phyloP scores from a whole-genome alignment of 2,888 invertebrate genomes.

The Hanleya hanleyi region DNA sequence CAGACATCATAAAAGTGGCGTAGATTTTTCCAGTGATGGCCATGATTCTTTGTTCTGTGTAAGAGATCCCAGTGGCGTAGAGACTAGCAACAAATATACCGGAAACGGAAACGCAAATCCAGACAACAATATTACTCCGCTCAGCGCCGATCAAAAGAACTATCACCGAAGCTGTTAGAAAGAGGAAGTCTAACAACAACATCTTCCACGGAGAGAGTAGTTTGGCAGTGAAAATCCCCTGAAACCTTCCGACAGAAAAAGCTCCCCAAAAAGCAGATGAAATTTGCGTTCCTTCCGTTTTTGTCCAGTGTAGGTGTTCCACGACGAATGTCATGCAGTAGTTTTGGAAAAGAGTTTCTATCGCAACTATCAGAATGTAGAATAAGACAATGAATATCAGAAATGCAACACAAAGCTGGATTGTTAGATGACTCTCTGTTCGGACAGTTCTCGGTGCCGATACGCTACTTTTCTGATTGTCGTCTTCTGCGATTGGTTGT shows the following conservation, averaged over 20 bases:
- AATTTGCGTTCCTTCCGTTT: slow-evolving; percentile 15
- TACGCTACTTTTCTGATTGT: not conserved
- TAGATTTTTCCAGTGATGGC: slow-evolving; percentile 43
- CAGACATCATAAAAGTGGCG: slow-evolving; percentile 39
- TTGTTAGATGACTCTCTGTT: not conserved
- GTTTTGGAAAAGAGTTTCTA: not conserved
- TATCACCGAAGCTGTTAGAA: slow-evolving; percentile 10
- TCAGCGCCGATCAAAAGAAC: slow-evolving; percentile 31
- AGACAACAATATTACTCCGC: slow-evolving; percentile 27
- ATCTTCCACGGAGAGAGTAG: slow-evolving; percentile 28
- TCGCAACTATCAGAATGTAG: not conserved
- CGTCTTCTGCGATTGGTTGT: not conserved
- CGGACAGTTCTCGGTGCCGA: too few relatives aligned
- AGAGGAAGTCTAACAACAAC: slow-evolving; percentile 19
- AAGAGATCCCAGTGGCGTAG: slow-evolving; percentile 45
- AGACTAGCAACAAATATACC: slow-evolving; percentile 46
- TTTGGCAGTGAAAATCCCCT: slow-evolving; percentile 27
- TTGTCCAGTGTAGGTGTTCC: slow-evolving; percentile 24
- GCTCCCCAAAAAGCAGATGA: slow-evolving; percentile 27
- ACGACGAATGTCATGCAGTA: slow-evolving; percentile 25
- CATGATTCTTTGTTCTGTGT: slow-evolving; percentile 47
- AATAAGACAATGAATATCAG: not conserved
- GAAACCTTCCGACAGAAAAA: slow-evolving; percentile 22
- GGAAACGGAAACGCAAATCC: slow-evolving; percentile 38
- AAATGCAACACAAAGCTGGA: not conserved